Conservation (phyloP, 2,797 vertebrate species). For the Mormyrops attenuatus region DNA sequence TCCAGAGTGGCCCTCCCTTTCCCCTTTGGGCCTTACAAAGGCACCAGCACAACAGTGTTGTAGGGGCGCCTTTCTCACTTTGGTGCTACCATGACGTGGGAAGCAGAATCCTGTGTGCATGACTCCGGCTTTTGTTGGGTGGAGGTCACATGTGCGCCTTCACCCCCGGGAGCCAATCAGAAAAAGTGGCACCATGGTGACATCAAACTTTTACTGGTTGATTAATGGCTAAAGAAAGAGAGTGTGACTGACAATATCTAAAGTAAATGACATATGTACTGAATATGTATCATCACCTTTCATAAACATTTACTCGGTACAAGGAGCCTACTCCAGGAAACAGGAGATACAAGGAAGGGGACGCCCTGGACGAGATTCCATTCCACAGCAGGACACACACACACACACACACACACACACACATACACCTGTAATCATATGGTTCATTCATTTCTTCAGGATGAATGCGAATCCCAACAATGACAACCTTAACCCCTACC, state of each 20-base stretch:
- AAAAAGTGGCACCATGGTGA: not conserved
- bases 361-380: not conserved
- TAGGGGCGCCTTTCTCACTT: not conserved
- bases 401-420: not conserved
- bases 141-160: not conserved
- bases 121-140: not conserved
- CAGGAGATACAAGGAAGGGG: not conserved
- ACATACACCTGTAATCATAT: not conserved
- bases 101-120: not conserved
- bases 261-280: not conserved
- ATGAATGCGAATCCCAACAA: not conserved
- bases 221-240: not conserved
- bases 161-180: not conserved
- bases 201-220: not conserved
- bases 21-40: not conserved
- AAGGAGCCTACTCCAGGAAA: not conserved
- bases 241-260: not conserved
- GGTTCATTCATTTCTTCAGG: not conserved
- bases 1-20: not conserved
- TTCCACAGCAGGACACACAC: not conserved
- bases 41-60: not conserved
- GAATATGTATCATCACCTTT: not conserved
- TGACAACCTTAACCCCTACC: not conserved
- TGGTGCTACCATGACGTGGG: not conserved
- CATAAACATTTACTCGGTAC: not conserved